phyloP scores from a whole-genome alignment of 2,888 invertebrate genomes.

The Bugula neritina region DNA sequence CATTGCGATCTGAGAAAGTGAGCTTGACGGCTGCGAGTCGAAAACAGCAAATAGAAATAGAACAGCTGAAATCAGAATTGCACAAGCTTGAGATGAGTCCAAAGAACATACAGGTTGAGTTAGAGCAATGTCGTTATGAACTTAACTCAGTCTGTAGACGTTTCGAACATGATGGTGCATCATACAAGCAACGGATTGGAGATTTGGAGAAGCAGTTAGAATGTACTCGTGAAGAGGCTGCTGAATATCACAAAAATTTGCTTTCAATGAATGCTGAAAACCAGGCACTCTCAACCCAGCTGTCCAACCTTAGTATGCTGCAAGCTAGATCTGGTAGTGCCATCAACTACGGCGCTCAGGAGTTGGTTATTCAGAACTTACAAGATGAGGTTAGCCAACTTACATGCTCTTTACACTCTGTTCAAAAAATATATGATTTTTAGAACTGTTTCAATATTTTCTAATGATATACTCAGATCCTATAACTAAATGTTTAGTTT shows the following conservation, averaged over 20 bases:
- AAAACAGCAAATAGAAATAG: slow-evolving; percentile 38
- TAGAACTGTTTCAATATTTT: no score
- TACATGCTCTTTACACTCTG: not conserved
- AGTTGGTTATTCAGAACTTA: slow-evolving; percentile 50
- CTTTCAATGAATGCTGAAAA: slow-evolving; percentile 40
- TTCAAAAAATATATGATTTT: not conserved
- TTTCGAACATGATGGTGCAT: slow-evolving; percentile 40
- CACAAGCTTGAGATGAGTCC: not conserved
- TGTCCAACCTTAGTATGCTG: slow-evolving; percentile 45
- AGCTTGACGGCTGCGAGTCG: slow-evolving; percentile 29
- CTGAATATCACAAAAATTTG: slow-evolving; percentile 48
- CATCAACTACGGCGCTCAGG: slow-evolving; percentile 50
- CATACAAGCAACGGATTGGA: slow-evolving; percentile 39
- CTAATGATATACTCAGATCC: no score
- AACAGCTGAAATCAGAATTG: not conserved
- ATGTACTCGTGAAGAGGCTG: slow-evolving; percentile 49
- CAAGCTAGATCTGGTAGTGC: slow-evolving; percentile 42
- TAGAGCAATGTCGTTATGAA: slow-evolving; percentile 50
- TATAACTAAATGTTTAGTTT: no score
- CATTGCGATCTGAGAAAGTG: slow-evolving; percentile 15
- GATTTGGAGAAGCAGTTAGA: slow-evolving; percentile 45
- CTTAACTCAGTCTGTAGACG: slow-evolving; percentile 39
- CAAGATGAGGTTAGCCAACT: slow-evolving; percentile 46
- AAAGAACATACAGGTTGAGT: slow-evolving; percentile 33
- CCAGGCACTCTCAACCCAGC: slow-evolving; percentile 33